Conservation (phyloP, 2,113 vertebrate species). For the Periophthalmus modestus region DNA sequence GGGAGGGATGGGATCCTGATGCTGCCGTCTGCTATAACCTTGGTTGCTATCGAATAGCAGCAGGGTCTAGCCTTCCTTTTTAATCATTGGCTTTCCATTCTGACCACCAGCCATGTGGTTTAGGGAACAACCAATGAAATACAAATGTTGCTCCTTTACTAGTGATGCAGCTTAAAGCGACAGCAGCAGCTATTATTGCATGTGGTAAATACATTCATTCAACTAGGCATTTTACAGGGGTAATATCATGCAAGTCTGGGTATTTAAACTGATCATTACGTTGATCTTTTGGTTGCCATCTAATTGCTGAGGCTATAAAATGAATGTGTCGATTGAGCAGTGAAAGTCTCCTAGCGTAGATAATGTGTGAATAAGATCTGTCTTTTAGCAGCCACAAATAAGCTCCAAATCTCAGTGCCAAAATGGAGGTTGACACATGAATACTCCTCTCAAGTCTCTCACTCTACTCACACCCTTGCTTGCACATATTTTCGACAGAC, state of each 20-base stretch:
- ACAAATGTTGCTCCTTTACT: slow-evolving; percentile 54
- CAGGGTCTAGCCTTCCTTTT: slow-evolving; percentile 75
- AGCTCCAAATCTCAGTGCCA: slow-evolving; percentile 48
- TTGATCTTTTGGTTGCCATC: slow-evolving; percentile 1
- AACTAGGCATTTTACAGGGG: background rate
- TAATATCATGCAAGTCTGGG: slow-evolving; percentile 5
- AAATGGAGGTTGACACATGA: slow-evolving; percentile 59
- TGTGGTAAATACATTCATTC: slow-evolving; percentile 41
- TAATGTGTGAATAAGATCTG: slow-evolving; percentile 28
- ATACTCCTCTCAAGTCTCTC: slow-evolving; percentile 67
- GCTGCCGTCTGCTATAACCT: slow-evolving; percentile 80
- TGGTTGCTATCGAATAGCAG: slow-evolving; percentile 82
- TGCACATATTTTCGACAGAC: slow-evolving; percentile 71
- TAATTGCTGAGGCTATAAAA: slow-evolving; percentile 2
- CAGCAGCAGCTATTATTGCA: slow-evolving; percentile 33
- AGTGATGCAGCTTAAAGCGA: slow-evolving; percentile 72
- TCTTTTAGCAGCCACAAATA: slow-evolving; percentile 25
- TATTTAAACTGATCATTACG: background rate
- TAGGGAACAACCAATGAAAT: slow-evolving; percentile 70
- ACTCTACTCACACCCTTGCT: slow-evolving; percentile 61
- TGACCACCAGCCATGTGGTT: slow-evolving; percentile 75
- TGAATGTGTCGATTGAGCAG: slow-evolving; percentile 17
- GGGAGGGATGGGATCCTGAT: slow-evolving; percentile 69
- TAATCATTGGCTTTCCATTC: slow-evolving; percentile 73
- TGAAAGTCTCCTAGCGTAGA: slow-evolving; percentile 31